Conservation (phyloP, 2,797 vertebrate species). For the Okamejei kenojei region DNA sequence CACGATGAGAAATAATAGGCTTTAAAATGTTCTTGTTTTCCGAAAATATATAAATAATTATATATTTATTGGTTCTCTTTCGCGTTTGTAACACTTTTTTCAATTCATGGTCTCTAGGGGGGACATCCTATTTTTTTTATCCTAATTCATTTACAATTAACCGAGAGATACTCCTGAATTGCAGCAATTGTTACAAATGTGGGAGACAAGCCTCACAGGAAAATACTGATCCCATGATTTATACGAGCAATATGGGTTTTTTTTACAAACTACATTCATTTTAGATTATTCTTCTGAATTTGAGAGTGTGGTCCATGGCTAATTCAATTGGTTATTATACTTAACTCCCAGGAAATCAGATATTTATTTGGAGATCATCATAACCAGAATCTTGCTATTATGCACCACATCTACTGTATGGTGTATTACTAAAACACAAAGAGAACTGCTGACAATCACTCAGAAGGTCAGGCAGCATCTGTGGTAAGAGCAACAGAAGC, state of each 20-base stretch:
- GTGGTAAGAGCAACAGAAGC: too few species aligned
- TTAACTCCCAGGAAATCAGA: not conserved
- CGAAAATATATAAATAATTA: not conserved
- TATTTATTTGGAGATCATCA: not conserved
- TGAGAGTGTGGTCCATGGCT: not conserved
- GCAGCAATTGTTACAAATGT: not conserved
- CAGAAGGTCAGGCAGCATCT: too few species aligned
- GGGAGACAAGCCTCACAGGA: not conserved
- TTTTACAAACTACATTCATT: not conserved
- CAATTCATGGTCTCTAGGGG: too few species aligned
- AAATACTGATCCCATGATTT: not conserved
- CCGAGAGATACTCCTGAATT: not conserved
- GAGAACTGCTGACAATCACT: too few species aligned
- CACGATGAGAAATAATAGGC: not conserved
- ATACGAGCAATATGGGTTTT: not conserved
- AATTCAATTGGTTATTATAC: not conserved
- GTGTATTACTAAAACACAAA: not conserved
- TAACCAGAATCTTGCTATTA: not conserved
- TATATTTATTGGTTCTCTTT: too few species aligned
- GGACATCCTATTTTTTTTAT: too few species aligned
- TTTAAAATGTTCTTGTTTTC: not conserved
- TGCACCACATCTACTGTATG: not conserved
- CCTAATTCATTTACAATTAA: not conserved
- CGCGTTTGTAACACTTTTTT: not conserved
- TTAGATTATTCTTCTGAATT: not conserved